Conservation (phyloP, 2,113 vertebrate species). For the Kryptolebias marmoratus region DNA sequence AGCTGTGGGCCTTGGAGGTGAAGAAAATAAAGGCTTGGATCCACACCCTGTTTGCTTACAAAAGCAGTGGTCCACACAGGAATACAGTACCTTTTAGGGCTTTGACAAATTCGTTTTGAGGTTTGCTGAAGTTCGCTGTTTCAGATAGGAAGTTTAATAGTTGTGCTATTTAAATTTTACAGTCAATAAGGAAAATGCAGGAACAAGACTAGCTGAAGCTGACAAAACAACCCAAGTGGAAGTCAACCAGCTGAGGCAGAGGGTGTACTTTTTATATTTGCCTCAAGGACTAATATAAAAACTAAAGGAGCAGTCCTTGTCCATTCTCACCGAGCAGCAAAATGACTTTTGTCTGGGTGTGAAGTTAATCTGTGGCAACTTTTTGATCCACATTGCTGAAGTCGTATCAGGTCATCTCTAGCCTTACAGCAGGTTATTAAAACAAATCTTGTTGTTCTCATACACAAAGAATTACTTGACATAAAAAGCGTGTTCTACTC, state of each 20-base stretch:
- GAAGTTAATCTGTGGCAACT: constrained; percentile 2
- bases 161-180: constrained; percentile 9
- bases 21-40: constrained; percentile 35
- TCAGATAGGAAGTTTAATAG: neutral
- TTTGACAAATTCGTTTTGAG: neutral
- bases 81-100: constrained; percentile 22
- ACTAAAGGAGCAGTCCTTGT: neutral
- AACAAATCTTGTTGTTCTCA: neutral
- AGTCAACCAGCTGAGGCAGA: constrained; percentile 43
- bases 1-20: constrained; percentile 56
- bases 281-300: constrained; percentile 14
- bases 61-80: constrained; percentile 47
- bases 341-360: neutral
- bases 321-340: neutral
- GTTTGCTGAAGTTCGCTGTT: neutral
- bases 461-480: constrained; percentile 1
- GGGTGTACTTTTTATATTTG: constrained; percentile 20
- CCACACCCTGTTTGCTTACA: constrained; percentile 54
- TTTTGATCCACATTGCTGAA: constrained; percentile 15
- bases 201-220: neutral
- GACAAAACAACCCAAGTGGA: neutral
- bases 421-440: constrained; percentile 7
- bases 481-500: neutral
- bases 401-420: constrained; percentile 10
- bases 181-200: constrained; percentile 7